Conservation (phyloP, 2,888 invertebrate genomes). For the Pterostichus madidus region DNA sequence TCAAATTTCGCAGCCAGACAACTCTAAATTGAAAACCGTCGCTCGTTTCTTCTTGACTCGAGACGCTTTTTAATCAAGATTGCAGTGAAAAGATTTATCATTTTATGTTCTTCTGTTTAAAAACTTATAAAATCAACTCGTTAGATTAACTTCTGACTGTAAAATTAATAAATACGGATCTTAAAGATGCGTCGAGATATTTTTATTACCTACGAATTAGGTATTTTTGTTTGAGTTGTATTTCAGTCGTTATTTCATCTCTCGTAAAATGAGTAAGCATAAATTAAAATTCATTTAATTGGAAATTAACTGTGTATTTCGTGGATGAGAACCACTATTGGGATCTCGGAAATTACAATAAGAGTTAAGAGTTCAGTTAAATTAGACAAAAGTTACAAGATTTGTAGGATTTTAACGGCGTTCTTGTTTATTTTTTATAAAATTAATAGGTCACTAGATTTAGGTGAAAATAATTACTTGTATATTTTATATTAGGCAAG, state of each 20-base stretch:
- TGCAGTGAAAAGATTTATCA: constrained; percentile 54
- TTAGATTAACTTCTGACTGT: neutral
- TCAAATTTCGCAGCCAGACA: neutral
- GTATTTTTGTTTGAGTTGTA: neutral
- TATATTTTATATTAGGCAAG: no score
- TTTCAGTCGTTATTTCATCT: neutral
- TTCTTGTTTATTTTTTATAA: no score
- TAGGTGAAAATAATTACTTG: no score
- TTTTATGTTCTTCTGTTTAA: constrained; percentile 22
- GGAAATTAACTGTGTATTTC: no score
- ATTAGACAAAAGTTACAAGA: no score
- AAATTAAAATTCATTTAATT: no score
- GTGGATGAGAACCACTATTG: no score
- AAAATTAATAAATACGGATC: constrained; percentile 18
- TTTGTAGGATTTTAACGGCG: no score
- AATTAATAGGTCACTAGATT: no score
- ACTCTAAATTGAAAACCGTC: constrained; percentile 15
- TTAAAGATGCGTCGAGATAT: neutral
- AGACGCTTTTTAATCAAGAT: constrained; percentile 56
- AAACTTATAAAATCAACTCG: constrained; percentile 23
- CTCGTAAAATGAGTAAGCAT: no score
- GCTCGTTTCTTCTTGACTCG: constrained; percentile 11
- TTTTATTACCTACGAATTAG: neutral
- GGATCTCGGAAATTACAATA: no score
- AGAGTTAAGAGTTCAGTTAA: no score